A percentile compares a stretch with the other conserved stretches of the same genome.
phyloP scores from a whole-genome alignment of 2,113 vertebrate genomes.

The Prolemur simus region DNA sequence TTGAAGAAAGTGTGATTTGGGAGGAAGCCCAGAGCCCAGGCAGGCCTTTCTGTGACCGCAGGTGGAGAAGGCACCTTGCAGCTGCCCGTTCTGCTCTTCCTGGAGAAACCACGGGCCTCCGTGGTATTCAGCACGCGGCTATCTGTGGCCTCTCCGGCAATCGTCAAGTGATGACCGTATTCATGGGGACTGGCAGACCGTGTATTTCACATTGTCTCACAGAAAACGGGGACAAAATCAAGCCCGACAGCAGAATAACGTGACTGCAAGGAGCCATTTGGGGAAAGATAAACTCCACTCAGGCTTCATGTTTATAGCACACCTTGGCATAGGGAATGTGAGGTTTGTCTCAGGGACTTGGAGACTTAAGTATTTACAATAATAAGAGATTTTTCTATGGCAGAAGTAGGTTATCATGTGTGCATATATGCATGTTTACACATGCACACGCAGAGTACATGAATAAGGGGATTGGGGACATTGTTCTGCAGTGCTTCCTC shows the following conservation, averaged over 20 bases:
- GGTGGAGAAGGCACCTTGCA: too few species aligned
- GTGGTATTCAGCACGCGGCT: rapidly evolving
- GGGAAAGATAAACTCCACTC: too few species aligned
- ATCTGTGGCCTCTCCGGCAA: rapidly evolving
- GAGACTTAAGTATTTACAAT: neutral
- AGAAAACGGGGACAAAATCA: neutral
- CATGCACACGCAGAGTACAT: neutral
- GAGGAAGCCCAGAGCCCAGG: neutral
- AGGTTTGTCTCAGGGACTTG: neutral
- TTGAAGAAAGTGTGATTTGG: neutral
- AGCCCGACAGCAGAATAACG: neutral
- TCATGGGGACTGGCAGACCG: neutral
- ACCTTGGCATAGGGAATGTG: rapidly evolving
- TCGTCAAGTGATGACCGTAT: neutral
- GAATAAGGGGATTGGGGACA: neutral
- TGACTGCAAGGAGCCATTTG: too few species aligned
- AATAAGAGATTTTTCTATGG: neutral
- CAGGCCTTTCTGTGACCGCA: neutral
- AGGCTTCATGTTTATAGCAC: neutral
- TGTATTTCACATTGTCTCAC: neutral
- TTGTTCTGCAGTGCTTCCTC: rapidly evolving
- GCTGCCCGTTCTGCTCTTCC: neutral
- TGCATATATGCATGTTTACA: neutral
- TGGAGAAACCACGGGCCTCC: too few species aligned
- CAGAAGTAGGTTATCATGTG: neutral